These are phyloP conservation scores for Lycodopsis pacificus DNA, from an alignment of 2,797 vertebrate species.

Conservation along the genomic window DNA sequence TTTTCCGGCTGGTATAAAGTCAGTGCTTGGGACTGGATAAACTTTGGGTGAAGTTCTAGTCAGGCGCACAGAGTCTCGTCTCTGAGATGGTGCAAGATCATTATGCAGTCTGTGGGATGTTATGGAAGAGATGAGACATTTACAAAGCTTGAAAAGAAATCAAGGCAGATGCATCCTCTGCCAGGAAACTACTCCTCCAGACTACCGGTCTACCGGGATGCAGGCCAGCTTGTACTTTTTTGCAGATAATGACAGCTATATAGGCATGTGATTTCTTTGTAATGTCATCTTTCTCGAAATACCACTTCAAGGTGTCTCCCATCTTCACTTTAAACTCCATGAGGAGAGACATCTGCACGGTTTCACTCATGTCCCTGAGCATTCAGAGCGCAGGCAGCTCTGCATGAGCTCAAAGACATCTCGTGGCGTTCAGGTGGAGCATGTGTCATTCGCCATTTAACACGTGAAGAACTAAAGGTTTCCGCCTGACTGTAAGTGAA, in stretches of 20 bases:
- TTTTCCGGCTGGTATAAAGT: background rate
- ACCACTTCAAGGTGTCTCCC: constrained; percentile 23
- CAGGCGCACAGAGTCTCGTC: constrained; percentile 1
- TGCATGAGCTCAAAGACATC: constrained; percentile 26
- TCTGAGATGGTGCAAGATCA: background rate
- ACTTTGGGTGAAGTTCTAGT: background rate
- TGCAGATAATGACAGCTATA: constrained; percentile 38
- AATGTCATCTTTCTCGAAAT: constrained; percentile 36
- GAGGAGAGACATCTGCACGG: constrained; percentile 4
- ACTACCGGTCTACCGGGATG: constrained; percentile 23
- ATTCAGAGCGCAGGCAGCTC: constrained; percentile 17
- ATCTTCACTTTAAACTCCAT: constrained; percentile 30
- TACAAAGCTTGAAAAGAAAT: constrained; percentile 23
- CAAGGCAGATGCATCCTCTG: background rate
- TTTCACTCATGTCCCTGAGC: constrained; percentile 11
- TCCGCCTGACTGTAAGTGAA: background rate
- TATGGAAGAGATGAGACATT: background rate
- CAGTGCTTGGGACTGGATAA: background rate
- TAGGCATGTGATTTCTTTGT: constrained; percentile 24
- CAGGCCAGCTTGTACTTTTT: constrained; percentile 12
- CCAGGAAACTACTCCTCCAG: constrained; percentile 30
- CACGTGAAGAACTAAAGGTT: background rate
- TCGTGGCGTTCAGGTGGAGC: constrained; percentile 19
- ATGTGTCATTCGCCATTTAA: too few species aligned
- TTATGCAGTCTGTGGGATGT: background rate